phyloP scores from a whole-genome alignment of 2,888 invertebrate genomes.

The Iselma pallidipennis region DNA sequence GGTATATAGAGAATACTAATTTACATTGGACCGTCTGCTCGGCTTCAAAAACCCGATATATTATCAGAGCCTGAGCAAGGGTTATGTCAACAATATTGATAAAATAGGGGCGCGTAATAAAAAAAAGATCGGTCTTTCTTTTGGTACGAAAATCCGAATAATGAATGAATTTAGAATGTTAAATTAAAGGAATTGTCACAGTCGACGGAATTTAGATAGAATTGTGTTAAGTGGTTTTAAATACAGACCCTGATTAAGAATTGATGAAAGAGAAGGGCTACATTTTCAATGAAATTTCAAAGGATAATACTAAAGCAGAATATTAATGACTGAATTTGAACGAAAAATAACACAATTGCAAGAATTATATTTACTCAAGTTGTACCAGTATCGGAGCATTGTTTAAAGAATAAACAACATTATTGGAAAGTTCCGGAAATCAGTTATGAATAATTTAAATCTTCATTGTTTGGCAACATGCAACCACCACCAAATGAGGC shows the following conservation, averaged over 20 bases:
- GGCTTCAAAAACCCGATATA: constrained; percentile 34
- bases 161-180: too few relatives aligned
- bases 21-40: constrained; percentile 43
- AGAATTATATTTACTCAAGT: constrained; percentile 19
- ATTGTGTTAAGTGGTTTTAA: neutral
- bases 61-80: constrained; percentile 25
- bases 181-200: neutral
- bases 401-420: constrained; percentile 22
- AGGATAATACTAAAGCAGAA: neutral
- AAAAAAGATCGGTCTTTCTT: too few relatives aligned
- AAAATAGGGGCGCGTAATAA: constrained; percentile 6
- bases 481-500: too few relatives aligned
- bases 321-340: neutral
- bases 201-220: neutral
- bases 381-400: constrained; percentile 13
- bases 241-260: neutral
- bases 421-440: constrained; percentile 12
- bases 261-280: neutral
- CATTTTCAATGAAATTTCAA: neutral
- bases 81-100: constrained; percentile 16
- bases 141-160: too few relatives aligned
- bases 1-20: constrained; percentile 48
- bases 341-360: constrained; percentile 11
- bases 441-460: constrained; percentile 14
- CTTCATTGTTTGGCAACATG: too few relatives aligned